Base-by-base conservation (phyloP, 2,888 invertebrate species). In the Drosophila leonis region DNA sequence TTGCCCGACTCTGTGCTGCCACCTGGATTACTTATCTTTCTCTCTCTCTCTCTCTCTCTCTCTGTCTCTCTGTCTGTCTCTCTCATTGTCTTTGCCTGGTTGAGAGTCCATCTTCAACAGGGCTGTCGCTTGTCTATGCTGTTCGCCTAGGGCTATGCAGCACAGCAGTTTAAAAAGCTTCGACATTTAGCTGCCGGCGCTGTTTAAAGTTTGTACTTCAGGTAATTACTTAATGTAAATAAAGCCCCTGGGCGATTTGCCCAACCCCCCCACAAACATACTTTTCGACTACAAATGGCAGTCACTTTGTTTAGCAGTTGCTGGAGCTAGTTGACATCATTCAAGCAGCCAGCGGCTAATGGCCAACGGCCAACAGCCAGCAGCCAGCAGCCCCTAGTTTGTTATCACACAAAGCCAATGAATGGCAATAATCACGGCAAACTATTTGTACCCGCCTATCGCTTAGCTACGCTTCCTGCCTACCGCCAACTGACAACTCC, bases 221-320 rank as follows among this genome's bases (percentile, higher is more conserved):
- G 78, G 80, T 83, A 83, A 83, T 87, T 84, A 82, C 80, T 72
- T 82, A 84, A 83, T 82, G 85, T 73, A 87, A 83, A 82, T 80
- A 74, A 72, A 80, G 69, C 67, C 82, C 72, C 35, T 41, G 62
- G 60, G 82, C 78, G 24, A 18, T 4, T n/a, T 49, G 8, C 3
- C 24, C 52, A 1, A 3, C 15, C 8, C 9, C 24, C 37, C 10
- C 12, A 18, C 18, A 18, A 12, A 57, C 68, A 60, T 65, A 62
- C 65, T 78, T 54, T 80, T 56, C 56, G 75, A 72, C 81, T 73
- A 78, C 72, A 83, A 84, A 83, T 82, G 68, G 65, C 80, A 77
- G 57, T 67, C 63, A 80, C 71, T 73, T 64, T 56, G 15, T 56
- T 12, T 9, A 48, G 24, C 48, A 41, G 51, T n/a, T n/a, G 24